Evolutionary conservation across 2,797 vertebrate species (phyloP).

Genomic region (Syngnathus rostellatus): DNA sequence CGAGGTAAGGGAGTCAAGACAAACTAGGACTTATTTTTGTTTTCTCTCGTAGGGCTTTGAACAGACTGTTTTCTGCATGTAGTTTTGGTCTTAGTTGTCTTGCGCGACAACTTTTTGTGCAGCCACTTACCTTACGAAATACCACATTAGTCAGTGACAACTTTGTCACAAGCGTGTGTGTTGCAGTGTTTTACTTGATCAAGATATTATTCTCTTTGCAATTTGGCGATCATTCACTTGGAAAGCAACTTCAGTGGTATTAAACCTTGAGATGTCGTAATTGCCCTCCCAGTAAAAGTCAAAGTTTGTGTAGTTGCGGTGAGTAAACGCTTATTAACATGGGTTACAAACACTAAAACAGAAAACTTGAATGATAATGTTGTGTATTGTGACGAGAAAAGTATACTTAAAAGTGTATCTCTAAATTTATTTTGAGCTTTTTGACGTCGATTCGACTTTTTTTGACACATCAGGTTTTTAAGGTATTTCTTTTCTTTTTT

Average conservation of each 20-base stretch:
- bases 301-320: background rate
- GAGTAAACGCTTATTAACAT: background rate
- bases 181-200: background rate
- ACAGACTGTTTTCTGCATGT: too few species aligned
- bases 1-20: background rate
- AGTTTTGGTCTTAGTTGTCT: background rate
- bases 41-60: background rate
- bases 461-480: too few species aligned
- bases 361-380: background rate
- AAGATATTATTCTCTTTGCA: background rate
- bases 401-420: too few species aligned
- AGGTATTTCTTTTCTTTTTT: too few species aligned
- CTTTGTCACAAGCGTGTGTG: background rate
- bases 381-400: background rate
- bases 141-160: background rate
- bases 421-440: too few species aligned
- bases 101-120: background rate
- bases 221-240: background rate
- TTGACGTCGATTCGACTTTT: too few species aligned
- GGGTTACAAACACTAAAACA: too few species aligned
- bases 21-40: too few species aligned
- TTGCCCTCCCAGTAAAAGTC: background rate
- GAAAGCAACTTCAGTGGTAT: background rate
- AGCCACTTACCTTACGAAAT: background rate
- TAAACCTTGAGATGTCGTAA: background rate